A percentile compares a stretch with the other conserved stretches of the same genome.
Evolutionary conservation across 53 echinoderm and acorn worm genomes (phyloP).

Genomic region (Paracentrotus lividus): DNA sequence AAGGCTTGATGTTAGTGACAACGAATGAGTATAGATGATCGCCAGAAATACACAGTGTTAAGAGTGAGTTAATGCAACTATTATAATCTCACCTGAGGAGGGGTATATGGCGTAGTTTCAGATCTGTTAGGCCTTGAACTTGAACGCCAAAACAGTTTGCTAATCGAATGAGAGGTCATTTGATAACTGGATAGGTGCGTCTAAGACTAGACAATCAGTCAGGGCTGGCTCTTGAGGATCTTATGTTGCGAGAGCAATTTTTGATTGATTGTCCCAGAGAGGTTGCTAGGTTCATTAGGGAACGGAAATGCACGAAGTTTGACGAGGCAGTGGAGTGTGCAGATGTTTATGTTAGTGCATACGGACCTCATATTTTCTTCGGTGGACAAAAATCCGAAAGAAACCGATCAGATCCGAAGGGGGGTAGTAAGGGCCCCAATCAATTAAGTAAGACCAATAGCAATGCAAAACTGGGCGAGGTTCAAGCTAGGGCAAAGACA

Average conservation of each 20-base stretch:
- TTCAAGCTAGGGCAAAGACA: neutral
- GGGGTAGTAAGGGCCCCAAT: neutral
- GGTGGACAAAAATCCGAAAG: conserved; percentile 41
- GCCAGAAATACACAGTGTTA: too few relatives aligned
- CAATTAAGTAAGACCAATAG: neutral
- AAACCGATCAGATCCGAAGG: conserved; percentile 39
- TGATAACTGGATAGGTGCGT: neutral
- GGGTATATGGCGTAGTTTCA: too few relatives aligned
- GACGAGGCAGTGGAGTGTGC: conserved; percentile 37
- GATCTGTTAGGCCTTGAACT: too few relatives aligned
- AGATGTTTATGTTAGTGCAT: conserved; percentile 33
- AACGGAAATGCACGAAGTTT: conserved; percentile 49
- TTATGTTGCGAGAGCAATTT: conserved; percentile 16
- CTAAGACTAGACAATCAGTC: neutral
- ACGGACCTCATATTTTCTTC: conserved; percentile 1
- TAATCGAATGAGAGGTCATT: neutral
- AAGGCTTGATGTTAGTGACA: too few relatives aligned
- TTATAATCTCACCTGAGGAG: too few relatives aligned
- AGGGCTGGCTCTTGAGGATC: neutral
- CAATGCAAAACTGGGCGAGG: neutral
- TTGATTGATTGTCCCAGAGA: conserved; percentile 12
- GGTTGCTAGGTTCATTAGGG: conserved; percentile 41
- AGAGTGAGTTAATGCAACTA: too few relatives aligned
- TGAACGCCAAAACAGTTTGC: too few relatives aligned
- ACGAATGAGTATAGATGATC: too few relatives aligned